A percentile compares a stretch with the other conserved stretches of the same genome.
Evolutionary conservation across 2,113 vertebrate species (phyloP).

Genomic region (Butorides virescens): DNA sequence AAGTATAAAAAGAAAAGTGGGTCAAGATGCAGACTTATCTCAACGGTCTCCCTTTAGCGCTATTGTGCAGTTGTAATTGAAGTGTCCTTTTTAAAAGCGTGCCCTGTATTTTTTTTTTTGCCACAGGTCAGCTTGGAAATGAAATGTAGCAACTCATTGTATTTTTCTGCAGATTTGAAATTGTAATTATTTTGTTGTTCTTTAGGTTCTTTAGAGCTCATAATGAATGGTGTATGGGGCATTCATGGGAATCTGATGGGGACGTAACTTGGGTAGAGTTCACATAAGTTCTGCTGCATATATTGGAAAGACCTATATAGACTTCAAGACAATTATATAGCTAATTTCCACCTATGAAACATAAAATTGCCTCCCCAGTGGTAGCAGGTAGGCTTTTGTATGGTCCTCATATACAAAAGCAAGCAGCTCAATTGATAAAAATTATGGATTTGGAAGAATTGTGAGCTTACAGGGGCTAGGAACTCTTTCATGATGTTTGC

Average conservation of each 20-base stretch:
- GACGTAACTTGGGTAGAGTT: background rate
- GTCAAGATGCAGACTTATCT: background rate
- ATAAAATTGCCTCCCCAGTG: background rate
- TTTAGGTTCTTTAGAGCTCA: background rate
- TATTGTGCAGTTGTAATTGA: background rate
- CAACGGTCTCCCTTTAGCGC: background rate
- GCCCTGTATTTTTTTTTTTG: background rate
- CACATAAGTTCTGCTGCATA: background rate
- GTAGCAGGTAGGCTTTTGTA: background rate
- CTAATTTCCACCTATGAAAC: background rate
- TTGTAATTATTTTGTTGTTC: background rate
- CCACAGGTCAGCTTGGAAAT: background rate
- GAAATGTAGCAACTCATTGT: background rate
- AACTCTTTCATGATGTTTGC: background rate
- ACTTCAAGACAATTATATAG: background rate
- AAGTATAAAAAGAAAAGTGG: background rate
- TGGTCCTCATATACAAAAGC: background rate
- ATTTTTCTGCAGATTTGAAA: background rate
- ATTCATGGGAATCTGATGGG: background rate
- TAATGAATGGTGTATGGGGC: background rate
- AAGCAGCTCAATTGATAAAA: background rate
- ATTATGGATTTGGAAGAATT: background rate
- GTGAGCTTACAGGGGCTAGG: background rate
- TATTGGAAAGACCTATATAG: background rate
- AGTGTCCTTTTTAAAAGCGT: background rate